phyloP scores from a whole-genome alignment of 2,888 invertebrate species.

The Pteria penguin region DNA sequence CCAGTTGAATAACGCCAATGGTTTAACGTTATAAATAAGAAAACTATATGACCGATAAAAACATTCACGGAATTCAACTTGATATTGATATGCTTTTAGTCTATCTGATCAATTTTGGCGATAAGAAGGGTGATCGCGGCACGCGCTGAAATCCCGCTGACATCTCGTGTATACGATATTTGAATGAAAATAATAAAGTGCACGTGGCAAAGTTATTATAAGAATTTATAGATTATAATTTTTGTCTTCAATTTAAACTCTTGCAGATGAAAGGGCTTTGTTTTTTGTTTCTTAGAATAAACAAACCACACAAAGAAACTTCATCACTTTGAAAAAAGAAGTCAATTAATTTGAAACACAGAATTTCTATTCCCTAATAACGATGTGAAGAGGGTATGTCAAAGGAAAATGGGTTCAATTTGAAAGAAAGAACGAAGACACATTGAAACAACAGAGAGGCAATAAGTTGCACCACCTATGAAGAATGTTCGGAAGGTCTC shows the following conservation, averaged over 20 bases:
- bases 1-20: not conserved
- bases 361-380: too few relatives aligned
- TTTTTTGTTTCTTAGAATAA: too few relatives aligned
- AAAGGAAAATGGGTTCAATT: too few relatives aligned
- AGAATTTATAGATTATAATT: not conserved
- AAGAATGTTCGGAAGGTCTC: not conserved
- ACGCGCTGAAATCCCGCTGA: not conserved
- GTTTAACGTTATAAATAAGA: not conserved
- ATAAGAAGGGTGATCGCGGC: not conserved
- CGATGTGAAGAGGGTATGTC: too few relatives aligned
- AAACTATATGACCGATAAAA: not conserved
- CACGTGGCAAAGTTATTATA: not conserved
- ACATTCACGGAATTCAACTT: not conserved
- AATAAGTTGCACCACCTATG: not conserved
- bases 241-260: not conserved
- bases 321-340: too few relatives aligned
- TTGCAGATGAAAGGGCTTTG: too few relatives aligned
- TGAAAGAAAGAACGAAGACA: not conserved
- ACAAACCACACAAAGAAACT: too few relatives aligned
- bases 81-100: not conserved
- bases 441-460: too few relatives aligned
- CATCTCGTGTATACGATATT: not conserved
- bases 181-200: not conserved
- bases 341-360: too few relatives aligned
- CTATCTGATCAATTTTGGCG: not conserved